Conservation (phyloP, 2,888 invertebrate genomes). For the Nomada ferruginata region DNA sequence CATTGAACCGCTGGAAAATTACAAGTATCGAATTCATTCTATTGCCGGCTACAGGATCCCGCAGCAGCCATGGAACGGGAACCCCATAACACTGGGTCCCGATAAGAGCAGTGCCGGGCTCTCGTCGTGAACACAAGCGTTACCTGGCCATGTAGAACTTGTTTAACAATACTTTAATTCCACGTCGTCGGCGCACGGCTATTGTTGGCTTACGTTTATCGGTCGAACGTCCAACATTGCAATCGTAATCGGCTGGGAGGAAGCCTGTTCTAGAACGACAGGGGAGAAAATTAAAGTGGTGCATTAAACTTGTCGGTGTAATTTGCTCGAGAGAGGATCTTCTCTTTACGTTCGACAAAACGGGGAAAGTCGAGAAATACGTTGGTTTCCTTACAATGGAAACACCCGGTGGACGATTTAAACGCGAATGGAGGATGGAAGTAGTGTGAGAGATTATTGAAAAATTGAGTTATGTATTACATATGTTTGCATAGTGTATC, state of each 20-base stretch:
- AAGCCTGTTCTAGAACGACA: slow-evolving; percentile 2
- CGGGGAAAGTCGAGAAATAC: background rate
- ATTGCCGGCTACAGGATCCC: background rate
- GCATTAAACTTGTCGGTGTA: slow-evolving; percentile 35
- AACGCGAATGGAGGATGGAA: background rate
- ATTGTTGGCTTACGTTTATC: slow-evolving; percentile 62
- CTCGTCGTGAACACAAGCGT: slow-evolving; percentile 32
- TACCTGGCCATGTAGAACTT: slow-evolving; percentile 41
- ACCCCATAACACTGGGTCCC: slow-evolving; percentile 37
- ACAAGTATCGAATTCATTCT: slow-evolving; percentile 40
- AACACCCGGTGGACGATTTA: background rate
- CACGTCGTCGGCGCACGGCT: slow-evolving; percentile 44
- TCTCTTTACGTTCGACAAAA: slow-evolving; percentile 16
- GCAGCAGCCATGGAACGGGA: slow-evolving; percentile 9
- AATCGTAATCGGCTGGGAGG: slow-evolving; percentile 26
- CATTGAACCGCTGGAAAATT: slow-evolving; percentile 23
- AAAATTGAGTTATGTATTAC: background rate
- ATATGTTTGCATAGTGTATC: background rate
- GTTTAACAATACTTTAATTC: slow-evolving; percentile 69
- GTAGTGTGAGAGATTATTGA: background rate
- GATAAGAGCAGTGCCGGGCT: slow-evolving; percentile 60
- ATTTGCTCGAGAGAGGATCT: slow-evolving; percentile 24
- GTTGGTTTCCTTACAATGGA: background rate
- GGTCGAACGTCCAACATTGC: slow-evolving; percentile 31
- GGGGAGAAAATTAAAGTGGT: slow-evolving; percentile 37